phyloP scores from a whole-genome alignment of 53 echinoderm and acorn worm genomes.

The Antedon mediterranea region DNA sequence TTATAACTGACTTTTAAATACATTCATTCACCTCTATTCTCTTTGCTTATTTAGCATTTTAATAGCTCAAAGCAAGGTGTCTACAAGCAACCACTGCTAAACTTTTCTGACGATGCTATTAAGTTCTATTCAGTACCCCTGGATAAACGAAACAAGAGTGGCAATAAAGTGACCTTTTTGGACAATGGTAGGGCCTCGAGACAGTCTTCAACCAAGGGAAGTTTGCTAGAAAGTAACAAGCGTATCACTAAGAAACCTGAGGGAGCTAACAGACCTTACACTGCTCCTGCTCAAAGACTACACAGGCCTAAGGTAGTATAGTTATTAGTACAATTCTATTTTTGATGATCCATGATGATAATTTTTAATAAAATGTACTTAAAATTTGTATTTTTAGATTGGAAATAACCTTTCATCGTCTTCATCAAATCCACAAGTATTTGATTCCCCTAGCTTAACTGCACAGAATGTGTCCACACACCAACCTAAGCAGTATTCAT shows the following conservation, averaged over 20 bases:
- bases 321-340: too few species aligned
- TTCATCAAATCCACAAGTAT: not conserved
- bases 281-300: constrained; percentile 66
- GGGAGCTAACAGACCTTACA: constrained; percentile 21
- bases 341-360: too few species aligned
- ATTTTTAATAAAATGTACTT: too few species aligned
- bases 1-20: too few species aligned
- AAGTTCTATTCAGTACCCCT: constrained; percentile 65
- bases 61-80: constrained; percentile 40
- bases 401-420: not conserved
- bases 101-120: constrained; percentile 64
- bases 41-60: constrained; percentile 38
- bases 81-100: constrained; percentile 57
- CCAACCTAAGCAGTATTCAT: not conserved
- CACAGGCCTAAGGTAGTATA: constrained; percentile 67
- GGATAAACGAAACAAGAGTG: constrained; percentile 35
- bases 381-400: not conserved
- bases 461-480: too few species aligned
- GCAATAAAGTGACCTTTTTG: constrained; percentile 31
- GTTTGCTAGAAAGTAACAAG: not conserved
- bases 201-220: not conserved
- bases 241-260: not conserved
- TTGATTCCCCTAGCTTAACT: not conserved
- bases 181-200: constrained; percentile 3
- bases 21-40: too few species aligned